phyloP scores from a whole-genome alignment of 2,113 vertebrate species.

The Cyphomyrus plagiostoma region DNA sequence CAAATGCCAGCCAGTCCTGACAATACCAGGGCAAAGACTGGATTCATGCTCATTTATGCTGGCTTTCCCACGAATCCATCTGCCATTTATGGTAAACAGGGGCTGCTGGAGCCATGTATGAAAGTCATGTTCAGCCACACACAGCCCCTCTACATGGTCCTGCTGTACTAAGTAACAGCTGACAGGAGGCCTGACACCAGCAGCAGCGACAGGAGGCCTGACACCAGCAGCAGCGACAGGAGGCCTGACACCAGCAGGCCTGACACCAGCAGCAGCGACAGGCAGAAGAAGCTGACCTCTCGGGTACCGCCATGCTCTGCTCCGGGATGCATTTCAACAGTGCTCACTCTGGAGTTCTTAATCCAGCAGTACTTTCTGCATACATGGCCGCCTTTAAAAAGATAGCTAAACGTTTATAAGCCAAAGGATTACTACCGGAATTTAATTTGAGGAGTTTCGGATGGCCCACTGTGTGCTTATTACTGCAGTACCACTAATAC shows the following conservation, averaged over 20 bases:
- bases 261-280: not conserved
- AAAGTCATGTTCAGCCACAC: not conserved
- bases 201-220: not conserved
- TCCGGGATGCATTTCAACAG: not conserved
- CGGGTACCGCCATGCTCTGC: not conserved
- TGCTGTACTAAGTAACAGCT: not conserved
- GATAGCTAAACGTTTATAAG: not conserved
- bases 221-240: not conserved
- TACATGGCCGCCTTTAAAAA: no score
- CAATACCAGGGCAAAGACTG: not conserved
- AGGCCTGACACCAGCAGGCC: not conserved
- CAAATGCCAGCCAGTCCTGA: not conserved
- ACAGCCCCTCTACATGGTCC: not conserved
- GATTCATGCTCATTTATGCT: not conserved
- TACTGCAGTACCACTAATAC: not conserved
- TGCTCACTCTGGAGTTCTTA: not conserved
- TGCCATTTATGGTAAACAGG: not conserved
- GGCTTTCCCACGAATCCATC: not conserved
- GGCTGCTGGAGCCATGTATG: not conserved
- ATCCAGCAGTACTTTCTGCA: no score
- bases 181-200: not conserved
- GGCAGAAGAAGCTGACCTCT: not conserved
- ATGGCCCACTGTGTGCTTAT: not conserved
- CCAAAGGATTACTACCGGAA: not conserved
- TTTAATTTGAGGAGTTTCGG: not conserved